Percentiles rank a stretch among this genome's conserved stretches.
phyloP scores from a whole-genome alignment of 2,888 invertebrate genomes.

The Catocala fraxini region DNA sequence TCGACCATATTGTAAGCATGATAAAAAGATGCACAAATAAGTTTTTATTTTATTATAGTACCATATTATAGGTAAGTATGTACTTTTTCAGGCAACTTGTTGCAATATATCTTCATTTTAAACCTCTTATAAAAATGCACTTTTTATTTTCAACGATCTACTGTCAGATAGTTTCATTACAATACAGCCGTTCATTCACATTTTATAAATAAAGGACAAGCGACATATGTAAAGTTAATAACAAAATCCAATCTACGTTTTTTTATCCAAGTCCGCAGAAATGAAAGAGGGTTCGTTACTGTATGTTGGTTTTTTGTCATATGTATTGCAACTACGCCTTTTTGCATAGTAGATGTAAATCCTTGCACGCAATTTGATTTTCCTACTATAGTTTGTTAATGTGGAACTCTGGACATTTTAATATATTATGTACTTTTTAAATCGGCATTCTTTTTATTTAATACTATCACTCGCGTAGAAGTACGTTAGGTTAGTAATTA shows the following conservation, averaged over 20 bases:
- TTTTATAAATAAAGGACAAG: constrained; percentile 36
- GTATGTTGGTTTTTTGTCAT: constrained; percentile 34
- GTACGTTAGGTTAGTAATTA: no score
- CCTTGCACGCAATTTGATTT: constrained; percentile 9
- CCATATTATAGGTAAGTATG: no score
- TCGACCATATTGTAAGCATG: no score
- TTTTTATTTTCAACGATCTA: background rate
- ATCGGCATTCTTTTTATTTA: background rate
- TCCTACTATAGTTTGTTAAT: constrained; percentile 6
- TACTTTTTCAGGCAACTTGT: no score
- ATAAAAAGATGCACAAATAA: no score
- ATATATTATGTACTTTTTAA: background rate
- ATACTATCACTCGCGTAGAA: no score
- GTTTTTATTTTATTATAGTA: no score
- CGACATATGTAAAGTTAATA: constrained; percentile 43
- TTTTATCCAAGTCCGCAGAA: constrained; percentile 32
- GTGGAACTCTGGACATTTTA: background rate
- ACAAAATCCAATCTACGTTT: constrained; percentile 45
- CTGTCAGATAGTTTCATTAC: constrained; percentile 13
- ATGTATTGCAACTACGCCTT: constrained; percentile 14
- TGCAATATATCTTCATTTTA: no score
- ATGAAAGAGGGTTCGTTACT: constrained; percentile 34
- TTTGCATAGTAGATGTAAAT: constrained; percentile 17
- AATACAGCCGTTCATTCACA: constrained; percentile 7
- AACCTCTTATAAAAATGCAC: no score